phyloP scores from a whole-genome alignment of 2,797 vertebrate species.

The Pempheris klunzingeri region DNA sequence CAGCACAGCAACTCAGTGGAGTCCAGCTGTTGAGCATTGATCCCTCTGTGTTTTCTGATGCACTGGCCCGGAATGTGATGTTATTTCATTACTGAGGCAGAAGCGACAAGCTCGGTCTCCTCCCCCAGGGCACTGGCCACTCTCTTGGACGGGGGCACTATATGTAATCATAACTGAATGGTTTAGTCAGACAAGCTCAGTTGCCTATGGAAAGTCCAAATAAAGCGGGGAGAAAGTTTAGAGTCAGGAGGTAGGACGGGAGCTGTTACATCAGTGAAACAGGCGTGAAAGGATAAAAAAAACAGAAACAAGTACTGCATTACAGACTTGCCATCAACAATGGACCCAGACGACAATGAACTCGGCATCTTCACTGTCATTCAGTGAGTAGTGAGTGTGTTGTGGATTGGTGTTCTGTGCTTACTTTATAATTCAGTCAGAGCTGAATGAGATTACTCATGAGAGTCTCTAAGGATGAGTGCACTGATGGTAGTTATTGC shows the following conservation, averaged over 20 bases:
- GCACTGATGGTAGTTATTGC: neutral
- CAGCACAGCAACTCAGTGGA: conserved; percentile 71
- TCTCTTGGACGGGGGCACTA: conserved; percentile 78
- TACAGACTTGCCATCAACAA: conserved; percentile 72
- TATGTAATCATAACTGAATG: conserved; percentile 70
- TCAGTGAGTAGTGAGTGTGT: conserved; percentile 88
- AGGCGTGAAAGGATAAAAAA: conserved; percentile 56
- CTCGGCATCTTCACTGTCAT: conserved; percentile 91
- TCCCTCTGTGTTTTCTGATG: conserved; percentile 84
- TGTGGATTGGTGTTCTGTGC: conserved; percentile 22
- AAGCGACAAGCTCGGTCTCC: conserved; percentile 80
- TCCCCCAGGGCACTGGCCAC: conserved; percentile 79
- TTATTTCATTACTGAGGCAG: conserved; percentile 86
- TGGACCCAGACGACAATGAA: conserved; percentile 86
- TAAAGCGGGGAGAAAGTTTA: conserved; percentile 58
- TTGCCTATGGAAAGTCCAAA: conserved; percentile 68
- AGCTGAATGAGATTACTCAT: conserved; percentile 31
- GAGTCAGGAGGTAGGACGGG: conserved; percentile 49
- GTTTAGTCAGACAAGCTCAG: conserved; percentile 69
- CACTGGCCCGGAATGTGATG: conserved; percentile 86
- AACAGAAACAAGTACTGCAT: conserved; percentile 56
- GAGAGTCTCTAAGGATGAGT: conserved; percentile 10
- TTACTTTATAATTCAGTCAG: conserved; percentile 42
- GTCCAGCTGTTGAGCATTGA: conserved; percentile 90
- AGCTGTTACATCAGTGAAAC: conserved; percentile 50